phyloP scores from a whole-genome alignment of 2,888 invertebrate species.

The Drosophila multiciliata region DNA sequence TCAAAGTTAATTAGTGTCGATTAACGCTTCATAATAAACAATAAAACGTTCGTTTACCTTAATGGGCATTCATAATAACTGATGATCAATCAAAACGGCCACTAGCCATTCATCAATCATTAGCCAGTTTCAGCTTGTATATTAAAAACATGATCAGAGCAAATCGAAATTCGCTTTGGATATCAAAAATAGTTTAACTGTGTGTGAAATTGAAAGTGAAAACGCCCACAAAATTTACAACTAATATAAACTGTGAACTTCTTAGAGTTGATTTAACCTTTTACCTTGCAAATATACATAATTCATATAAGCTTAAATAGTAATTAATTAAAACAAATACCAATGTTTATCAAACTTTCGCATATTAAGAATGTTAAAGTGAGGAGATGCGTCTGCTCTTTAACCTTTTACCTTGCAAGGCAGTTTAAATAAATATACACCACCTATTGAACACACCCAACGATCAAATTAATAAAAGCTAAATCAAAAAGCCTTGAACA shows the following conservation, averaged over 20 bases:
- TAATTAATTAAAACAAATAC: background rate
- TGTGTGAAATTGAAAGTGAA: conserved; percentile 43
- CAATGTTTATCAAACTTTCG: background rate
- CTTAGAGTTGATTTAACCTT: conserved; percentile 43
- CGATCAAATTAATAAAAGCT: conserved; percentile 11
- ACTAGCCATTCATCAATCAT: conserved; percentile 55
- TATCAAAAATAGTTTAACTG: conserved; percentile 1
- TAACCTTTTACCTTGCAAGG: conserved; percentile 34
- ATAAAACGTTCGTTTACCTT: conserved; percentile 63
- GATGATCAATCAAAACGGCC: conserved; percentile 63
- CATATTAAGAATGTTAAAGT: background rate
- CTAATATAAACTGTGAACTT: conserved; percentile 35
- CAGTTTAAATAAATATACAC: background rate
- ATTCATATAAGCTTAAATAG: background rate
- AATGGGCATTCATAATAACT: conserved; percentile 60
- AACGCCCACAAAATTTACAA: conserved; percentile 43
- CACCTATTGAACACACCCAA: background rate
- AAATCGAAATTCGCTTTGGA: conserved; percentile 19
- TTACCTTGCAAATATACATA: conserved; percentile 32
- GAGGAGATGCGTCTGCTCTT: conserved; percentile 3
- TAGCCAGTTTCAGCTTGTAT: conserved; percentile 27
- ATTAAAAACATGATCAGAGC: conserved; percentile 41
- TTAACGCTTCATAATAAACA: conserved; percentile 63
- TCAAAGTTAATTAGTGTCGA: conserved; percentile 67
- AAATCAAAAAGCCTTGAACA: conserved; percentile 22